These are phyloP conservation scores for Lasioglossum pauxillum DNA, from an alignment of 2,888 invertebrate genomes.

Conservation along the genomic window DNA sequence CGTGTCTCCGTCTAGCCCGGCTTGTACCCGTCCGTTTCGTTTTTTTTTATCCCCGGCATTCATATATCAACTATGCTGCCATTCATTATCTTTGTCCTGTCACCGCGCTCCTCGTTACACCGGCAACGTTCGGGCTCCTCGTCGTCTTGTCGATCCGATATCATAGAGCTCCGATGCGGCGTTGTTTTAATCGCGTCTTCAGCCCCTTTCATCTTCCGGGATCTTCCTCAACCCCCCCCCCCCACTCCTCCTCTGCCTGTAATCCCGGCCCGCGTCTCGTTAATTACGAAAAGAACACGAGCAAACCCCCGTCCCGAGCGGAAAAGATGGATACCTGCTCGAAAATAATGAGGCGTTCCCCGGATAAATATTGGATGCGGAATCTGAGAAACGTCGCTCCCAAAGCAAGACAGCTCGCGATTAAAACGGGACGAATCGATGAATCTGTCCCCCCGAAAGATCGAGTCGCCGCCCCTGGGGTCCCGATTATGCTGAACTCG, in stretches of 20 bases:
- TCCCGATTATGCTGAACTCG: not conserved
- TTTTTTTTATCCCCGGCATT: not conserved
- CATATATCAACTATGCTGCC: conserved; percentile 13
- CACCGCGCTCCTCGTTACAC: conserved; percentile 34
- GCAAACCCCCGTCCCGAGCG: not conserved
- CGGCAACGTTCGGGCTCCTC: conserved; percentile 9
- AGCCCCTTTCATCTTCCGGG: conserved; percentile 1
- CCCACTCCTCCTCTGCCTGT: not conserved
- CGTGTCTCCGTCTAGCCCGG: not conserved
- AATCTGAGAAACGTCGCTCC: not conserved
- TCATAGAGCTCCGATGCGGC: conserved; percentile 53
- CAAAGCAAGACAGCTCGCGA: not conserved
- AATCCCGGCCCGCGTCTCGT: not conserved
- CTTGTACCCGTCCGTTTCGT: conserved; percentile 2
- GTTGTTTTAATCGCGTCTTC: conserved; percentile 51
- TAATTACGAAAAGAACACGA: conserved; percentile 8
- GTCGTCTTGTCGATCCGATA: conserved; percentile 49
- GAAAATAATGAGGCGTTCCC: conserved; percentile 8
- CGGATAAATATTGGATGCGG: not conserved
- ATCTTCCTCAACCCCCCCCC: not conserved
- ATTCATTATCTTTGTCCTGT: conserved; percentile 44
- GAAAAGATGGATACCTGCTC: conserved; percentile 1
- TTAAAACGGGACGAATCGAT: conserved; percentile 3
- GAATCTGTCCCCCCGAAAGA: not conserved
- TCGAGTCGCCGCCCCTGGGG: not conserved